Evolutionary conservation across 2,797 vertebrate species (phyloP), one percentile per base, ranked within the genome.

Genomic region (Poeciliopsis presidionis): DNA sequence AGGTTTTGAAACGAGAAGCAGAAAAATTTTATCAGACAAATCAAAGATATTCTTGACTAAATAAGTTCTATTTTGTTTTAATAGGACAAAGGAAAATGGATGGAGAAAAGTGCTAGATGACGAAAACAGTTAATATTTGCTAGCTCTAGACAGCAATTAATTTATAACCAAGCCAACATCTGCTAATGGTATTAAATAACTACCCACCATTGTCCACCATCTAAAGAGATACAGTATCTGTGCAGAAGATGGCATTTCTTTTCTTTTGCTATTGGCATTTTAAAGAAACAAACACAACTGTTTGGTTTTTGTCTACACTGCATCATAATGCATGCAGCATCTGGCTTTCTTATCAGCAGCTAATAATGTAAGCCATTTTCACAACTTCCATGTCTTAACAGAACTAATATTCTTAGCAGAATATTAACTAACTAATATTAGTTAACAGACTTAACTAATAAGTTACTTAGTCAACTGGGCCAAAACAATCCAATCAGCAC

Each of bases 1-100:
- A 20, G 43, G 14, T 67, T 57, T 65, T 45, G 28, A 67, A 82
- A 67, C 2, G 59, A 55, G 14, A 46, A 79, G 53, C 28, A 61
- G 30, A 55, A 43, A 78, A 59, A 80, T 28, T 47, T 73, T 73
- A 70, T 73, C 71, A 77, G 80, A 82, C 73, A 43, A 84, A 82
- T 87, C 49, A 59, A 81, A 87, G 76, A 82, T 55, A 73, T 33
- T 74, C 61, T 73, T 75, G 25, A 80, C 71, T 74, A 72, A 75
- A 86, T 45, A 39, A 43, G 53, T 88, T 79, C 83, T 78, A 30
- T 74, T 89, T 81, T 81, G 86, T 65, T 85, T 78, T 81, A 83
- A 87, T 88, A 86, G 75, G 67, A 77, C 73, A 74, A 47, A 61
- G 18, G 28, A 65, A 79, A 59, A 74, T 53, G 55, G 3, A 67